Conservation (phyloP, 2,113 vertebrate genomes). For the Ictidomys tridecemlineatus region DNA sequence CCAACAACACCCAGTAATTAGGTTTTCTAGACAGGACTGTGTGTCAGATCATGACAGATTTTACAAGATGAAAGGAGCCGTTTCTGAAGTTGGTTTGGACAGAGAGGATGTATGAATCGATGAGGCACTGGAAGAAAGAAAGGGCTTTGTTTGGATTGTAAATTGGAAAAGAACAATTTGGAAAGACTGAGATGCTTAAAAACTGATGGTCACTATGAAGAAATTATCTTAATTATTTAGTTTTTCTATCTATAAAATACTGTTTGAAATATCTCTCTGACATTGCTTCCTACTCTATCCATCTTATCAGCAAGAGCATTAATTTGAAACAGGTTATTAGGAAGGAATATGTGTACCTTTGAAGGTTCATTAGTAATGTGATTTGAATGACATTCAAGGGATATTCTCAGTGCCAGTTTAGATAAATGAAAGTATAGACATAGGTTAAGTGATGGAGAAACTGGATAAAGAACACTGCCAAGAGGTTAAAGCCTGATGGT, state of each 20-base stretch:
- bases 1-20: neutral
- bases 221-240: neutral
- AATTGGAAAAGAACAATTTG: neutral
- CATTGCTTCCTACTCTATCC: neutral
- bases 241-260: neutral
- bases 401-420: neutral
- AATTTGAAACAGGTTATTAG: conserved; percentile 11
- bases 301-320: neutral
- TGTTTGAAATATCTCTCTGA: neutral
- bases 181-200: neutral
- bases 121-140: neutral
- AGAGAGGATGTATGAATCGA: neutral
- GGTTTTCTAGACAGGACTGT: neutral
- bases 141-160: neutral
- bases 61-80: neutral
- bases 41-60: neutral
- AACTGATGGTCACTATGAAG: neutral
- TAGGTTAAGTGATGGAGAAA: neutral
- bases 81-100: neutral
- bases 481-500: neutral
- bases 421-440: neutral
- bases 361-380: neutral
- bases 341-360: neutral
- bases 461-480: neutral
- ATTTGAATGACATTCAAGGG: neutral